Conservation (phyloP, 2,888 invertebrate species). For the Pilophorus perplexus region DNA sequence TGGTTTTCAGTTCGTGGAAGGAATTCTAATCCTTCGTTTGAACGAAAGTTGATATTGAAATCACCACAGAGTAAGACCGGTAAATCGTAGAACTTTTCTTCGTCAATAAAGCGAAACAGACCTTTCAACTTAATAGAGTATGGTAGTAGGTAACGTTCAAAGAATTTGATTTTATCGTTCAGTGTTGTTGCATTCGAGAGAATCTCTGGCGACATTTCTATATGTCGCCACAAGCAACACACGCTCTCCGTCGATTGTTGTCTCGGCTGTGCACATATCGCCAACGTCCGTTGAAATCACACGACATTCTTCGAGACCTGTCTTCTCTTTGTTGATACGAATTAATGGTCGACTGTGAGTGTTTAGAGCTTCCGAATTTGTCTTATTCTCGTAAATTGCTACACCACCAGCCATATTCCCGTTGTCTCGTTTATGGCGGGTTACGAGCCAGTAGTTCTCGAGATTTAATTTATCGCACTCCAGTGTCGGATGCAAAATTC, state of each 20-base stretch:
- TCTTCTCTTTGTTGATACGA: conserved; percentile 19
- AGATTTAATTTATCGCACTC: background rate
- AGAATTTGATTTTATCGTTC: no score
- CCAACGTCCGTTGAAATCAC: conserved; percentile 6
- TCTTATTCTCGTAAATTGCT: no score
- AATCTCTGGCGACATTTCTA: no score
- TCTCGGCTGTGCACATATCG: conserved; percentile 12
- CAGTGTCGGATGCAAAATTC: no score
- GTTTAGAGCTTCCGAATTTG: background rate
- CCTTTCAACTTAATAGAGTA: no score
- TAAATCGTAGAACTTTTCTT: no score
- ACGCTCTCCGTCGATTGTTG: conserved; percentile 12
- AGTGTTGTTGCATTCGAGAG: conserved; percentile 31
- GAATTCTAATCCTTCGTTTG: no score
- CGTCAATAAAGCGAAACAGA: conserved; percentile 5
- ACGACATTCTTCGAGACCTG: conserved; percentile 13
- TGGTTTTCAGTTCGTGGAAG: no score
- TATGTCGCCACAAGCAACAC: conserved; percentile 25
- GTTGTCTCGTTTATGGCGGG: background rate
- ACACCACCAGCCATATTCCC: background rate
- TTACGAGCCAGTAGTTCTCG: background rate
- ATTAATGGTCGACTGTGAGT: background rate
- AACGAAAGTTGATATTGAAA: no score
- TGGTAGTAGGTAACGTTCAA: background rate
- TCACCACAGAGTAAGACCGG: no score